Conservation (phyloP, 2,797 vertebrate species). For the Acomys russatus region DNA sequence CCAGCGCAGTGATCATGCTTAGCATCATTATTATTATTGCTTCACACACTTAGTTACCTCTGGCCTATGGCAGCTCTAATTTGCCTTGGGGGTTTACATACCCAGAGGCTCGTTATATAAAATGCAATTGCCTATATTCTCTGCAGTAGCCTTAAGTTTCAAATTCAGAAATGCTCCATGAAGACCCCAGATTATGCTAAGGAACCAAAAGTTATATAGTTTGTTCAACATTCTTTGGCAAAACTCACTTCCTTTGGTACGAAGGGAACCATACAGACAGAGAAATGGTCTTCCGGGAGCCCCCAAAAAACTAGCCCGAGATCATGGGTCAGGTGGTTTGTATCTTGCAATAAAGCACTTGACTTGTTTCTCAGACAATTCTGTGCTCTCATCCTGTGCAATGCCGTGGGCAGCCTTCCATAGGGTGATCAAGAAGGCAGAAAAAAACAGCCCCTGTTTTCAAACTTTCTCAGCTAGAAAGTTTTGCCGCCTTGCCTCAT, state of each 20-base stretch:
- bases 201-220: constrained; percentile 61
- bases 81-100: constrained; percentile 56
- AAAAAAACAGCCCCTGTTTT: constrained; percentile 68
- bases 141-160: constrained; percentile 48
- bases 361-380: constrained; percentile 78
- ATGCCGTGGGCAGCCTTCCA: constrained; percentile 79
- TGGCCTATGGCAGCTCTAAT: constrained; percentile 2
- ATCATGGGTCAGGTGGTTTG: constrained; percentile 75
- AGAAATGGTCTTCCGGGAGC: constrained; percentile 59
- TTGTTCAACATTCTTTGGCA: constrained; percentile 68
- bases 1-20: not conserved
- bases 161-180: constrained; percentile 41
- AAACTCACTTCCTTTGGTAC: constrained; percentile 67
- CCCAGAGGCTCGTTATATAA: constrained; percentile 50
- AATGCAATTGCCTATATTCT: constrained; percentile 54
- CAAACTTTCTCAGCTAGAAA: constrained; percentile 78
- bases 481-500: constrained; percentile 49
- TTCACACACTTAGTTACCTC: constrained; percentile 41
- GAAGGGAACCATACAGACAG: constrained; percentile 65
- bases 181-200: constrained; percentile 55
- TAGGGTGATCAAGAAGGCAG: constrained; percentile 77
- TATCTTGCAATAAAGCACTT: constrained; percentile 75
- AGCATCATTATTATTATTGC: not conserved
- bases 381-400: constrained; percentile 71
- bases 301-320: constrained; percentile 46